Percentiles rank a stretch among this genome's conserved stretches.
These are phyloP conservation scores for Agrenia bidenticulata DNA, from an alignment of 2,888 invertebrate species.

Conservation along the genomic window DNA sequence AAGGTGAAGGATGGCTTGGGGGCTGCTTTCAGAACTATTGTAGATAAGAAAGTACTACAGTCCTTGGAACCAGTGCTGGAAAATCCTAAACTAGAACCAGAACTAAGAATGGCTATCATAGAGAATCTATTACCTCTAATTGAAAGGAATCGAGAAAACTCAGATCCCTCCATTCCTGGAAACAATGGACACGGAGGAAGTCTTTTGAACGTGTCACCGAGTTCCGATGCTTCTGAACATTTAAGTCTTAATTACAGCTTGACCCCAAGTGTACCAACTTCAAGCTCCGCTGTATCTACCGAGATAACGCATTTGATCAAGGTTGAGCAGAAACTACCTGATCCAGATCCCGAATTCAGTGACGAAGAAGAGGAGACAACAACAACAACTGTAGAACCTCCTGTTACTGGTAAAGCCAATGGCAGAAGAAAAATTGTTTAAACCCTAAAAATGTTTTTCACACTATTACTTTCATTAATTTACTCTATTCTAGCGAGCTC, in stretches of 20 bases:
- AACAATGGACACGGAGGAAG: conserved; percentile 3
- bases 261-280: no score
- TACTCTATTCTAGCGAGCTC: not conserved
- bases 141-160: not conserved
- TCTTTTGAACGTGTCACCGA: no score
- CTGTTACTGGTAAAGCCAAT: not conserved
- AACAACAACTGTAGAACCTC: no score
- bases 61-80: conserved; percentile 83
- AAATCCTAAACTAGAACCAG: conserved; percentile 81
- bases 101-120: conserved; percentile 77
- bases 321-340: conserved; percentile 14
- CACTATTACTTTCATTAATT: no score
- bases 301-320: not conserved
- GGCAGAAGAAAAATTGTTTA: not conserved
- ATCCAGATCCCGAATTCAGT: conserved; percentile 73
- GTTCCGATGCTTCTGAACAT: not conserved
- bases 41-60: conserved; percentile 88
- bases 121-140: conserved; percentile 62
- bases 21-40: conserved; percentile 78
- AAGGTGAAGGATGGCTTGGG: conserved; percentile 79
- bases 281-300: not conserved
- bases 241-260: not conserved
- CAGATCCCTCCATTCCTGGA: not conserved
- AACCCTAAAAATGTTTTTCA: not conserved
- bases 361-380: conserved; percentile 84